phyloP scores from a whole-genome alignment of 2,797 vertebrate species.

The Aulostomus chinensis region DNA sequence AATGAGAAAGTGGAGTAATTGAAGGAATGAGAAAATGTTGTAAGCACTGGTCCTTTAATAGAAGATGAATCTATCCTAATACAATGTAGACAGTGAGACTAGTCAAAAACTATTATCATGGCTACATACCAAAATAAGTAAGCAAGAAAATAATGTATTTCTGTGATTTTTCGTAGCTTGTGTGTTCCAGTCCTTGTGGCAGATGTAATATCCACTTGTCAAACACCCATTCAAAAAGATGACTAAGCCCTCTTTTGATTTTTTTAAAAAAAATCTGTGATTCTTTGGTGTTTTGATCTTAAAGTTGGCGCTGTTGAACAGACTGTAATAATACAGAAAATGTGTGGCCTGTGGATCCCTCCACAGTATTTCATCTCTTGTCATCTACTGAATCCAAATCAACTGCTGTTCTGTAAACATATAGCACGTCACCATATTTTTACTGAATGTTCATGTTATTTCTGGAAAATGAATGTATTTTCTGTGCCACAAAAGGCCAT shows the following conservation, averaged over 20 bases:
- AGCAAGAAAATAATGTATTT: background rate
- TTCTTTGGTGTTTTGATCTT: slow-evolving; percentile 13
- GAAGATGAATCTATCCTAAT: background rate
- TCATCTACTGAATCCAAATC: slow-evolving; percentile 12
- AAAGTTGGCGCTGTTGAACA: background rate
- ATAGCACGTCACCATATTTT: slow-evolving; percentile 32
- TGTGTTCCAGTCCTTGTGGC: slow-evolving; percentile 33
- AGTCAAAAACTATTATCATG: background rate
- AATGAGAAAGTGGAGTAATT: too few species aligned
- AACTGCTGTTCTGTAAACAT: slow-evolving; percentile 37
- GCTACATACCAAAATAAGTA: background rate
- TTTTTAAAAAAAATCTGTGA: slow-evolving; percentile 17
- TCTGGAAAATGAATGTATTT: slow-evolving; percentile 20
- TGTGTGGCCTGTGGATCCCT: slow-evolving; percentile 38
- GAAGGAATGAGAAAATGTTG: too few species aligned
- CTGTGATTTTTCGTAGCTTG: slow-evolving; percentile 5
- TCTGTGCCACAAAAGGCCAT: slow-evolving; percentile 2
- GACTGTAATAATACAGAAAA: slow-evolving; percentile 31
- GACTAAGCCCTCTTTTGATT: slow-evolving; percentile 26
- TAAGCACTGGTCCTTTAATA: too few species aligned
- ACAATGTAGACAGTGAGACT: background rate
- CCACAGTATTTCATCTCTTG: slow-evolving; percentile 27
- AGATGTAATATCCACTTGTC: slow-evolving; percentile 46
- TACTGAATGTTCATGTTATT: slow-evolving; percentile 34
- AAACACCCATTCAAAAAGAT: slow-evolving; percentile 18